Conservation (phyloP, 2,113 vertebrate species). For the Pygoscelis antarcticus region DNA sequence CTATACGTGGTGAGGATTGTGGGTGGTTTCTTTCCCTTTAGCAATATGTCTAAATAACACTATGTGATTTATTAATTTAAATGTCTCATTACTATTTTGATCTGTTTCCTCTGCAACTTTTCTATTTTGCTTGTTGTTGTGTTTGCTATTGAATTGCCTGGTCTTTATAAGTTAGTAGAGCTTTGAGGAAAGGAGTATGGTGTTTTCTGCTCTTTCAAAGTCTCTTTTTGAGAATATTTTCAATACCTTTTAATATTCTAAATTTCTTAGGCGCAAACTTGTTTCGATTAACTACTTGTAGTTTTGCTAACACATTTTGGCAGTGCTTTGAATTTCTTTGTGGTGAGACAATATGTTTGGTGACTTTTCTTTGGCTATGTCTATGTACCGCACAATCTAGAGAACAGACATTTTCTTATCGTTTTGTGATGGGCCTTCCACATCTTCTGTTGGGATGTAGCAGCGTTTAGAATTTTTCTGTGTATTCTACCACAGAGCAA, state of each 20-base stretch:
- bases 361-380: background rate
- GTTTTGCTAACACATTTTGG: background rate
- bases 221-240: background rate
- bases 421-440: background rate
- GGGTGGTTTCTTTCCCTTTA: background rate
- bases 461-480: background rate
- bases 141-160: background rate
- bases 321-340: background rate
- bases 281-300: background rate
- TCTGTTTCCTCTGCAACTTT: background rate
- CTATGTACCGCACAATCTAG: rapidly evolving
- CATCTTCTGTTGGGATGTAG: background rate
- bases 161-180: background rate
- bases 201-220: background rate
- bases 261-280: background rate
- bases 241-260: background rate
- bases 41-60: background rate
- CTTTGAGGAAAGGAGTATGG: background rate
- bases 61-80: background rate
- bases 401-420: background rate
- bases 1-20: background rate
- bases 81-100: background rate
- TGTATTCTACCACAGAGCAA: background rate
- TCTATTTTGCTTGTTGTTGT: background rate
- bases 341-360: background rate